Evolutionary conservation across 2,797 vertebrate genomes (phyloP).

Genomic region (Sebastes diploproa): DNA sequence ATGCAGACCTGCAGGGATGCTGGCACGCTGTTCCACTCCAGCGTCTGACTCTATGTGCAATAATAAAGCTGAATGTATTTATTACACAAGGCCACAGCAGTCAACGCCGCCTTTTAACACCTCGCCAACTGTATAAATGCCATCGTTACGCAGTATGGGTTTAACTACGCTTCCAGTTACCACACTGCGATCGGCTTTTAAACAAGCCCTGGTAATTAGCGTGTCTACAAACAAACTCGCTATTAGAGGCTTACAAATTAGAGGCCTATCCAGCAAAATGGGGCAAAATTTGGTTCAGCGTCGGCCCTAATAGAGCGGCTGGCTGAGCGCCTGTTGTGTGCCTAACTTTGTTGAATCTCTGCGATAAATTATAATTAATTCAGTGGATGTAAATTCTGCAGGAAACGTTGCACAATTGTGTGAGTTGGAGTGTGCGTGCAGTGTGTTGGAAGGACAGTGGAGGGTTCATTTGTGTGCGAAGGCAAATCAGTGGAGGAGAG

Average conservation of each 20-base stretch:
- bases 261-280: constrained; percentile 42
- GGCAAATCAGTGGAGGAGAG: constrained; percentile 55
- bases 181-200: constrained; percentile 49
- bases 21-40: constrained; percentile 2
- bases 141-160: constrained; percentile 37
- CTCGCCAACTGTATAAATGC: constrained; percentile 45
- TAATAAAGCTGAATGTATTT: constrained; percentile 41
- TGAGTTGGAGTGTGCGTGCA: constrained; percentile 6
- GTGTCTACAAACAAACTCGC: constrained; percentile 59
- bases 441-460: constrained; percentile 30
- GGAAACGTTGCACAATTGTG: constrained; percentile 9
- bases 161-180: constrained; percentile 48
- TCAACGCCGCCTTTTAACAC: constrained; percentile 46
- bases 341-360: constrained; percentile 30
- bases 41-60: constrained; percentile 19
- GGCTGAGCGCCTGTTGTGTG: constrained; percentile 16
- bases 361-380: constrained; percentile 30
- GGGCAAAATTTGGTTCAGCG: constrained; percentile 43
- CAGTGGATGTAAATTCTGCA: constrained; percentile 37
- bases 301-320: constrained; percentile 22
- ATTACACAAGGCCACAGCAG: constrained; percentile 41
- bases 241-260: constrained; percentile 58
- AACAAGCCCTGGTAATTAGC: constrained; percentile 55
- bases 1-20: constrained; percentile 35
- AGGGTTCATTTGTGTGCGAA: constrained; percentile 43